phyloP scores from a whole-genome alignment of 2,888 invertebrate species.

The Chironomus riparius region DNA sequence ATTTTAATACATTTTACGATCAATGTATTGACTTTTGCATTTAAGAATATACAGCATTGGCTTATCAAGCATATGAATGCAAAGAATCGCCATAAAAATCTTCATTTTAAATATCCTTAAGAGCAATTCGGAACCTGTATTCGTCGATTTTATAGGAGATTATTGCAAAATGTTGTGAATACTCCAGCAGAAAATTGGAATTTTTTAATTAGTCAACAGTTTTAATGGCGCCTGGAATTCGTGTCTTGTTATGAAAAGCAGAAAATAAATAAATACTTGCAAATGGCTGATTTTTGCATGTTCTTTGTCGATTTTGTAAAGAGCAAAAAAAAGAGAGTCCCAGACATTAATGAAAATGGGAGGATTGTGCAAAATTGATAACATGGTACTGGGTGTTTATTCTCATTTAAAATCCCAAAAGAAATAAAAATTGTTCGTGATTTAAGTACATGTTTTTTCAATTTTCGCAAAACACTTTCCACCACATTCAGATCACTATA shows the following conservation, averaged over 20 bases:
- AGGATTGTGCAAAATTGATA: neutral
- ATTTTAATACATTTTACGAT: neutral
- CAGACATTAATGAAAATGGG: neutral
- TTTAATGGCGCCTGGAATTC: conserved; percentile 3
- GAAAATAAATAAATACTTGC: neutral
- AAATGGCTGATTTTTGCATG: conserved; percentile 10
- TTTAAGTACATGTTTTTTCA: conserved; percentile 17
- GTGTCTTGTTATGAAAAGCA: neutral
- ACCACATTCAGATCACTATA: neutral
- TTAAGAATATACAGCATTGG: neutral
- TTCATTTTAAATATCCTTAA: neutral
- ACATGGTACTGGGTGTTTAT: neutral
- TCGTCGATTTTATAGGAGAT: neutral
- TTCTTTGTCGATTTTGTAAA: neutral
- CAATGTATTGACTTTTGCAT: neutral
- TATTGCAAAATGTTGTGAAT: neutral
- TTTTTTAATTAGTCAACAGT: neutral
- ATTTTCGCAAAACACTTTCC: neutral
- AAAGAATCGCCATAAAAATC: neutral
- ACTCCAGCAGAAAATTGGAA: neutral
- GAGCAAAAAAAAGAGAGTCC: neutral
- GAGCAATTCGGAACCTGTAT: neutral
- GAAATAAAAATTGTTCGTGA: conserved; percentile 6
- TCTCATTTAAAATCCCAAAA: neutral
- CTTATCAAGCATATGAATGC: neutral